Conservation (phyloP, 2,113 vertebrate genomes). For the Macquaria ambigua region DNA sequence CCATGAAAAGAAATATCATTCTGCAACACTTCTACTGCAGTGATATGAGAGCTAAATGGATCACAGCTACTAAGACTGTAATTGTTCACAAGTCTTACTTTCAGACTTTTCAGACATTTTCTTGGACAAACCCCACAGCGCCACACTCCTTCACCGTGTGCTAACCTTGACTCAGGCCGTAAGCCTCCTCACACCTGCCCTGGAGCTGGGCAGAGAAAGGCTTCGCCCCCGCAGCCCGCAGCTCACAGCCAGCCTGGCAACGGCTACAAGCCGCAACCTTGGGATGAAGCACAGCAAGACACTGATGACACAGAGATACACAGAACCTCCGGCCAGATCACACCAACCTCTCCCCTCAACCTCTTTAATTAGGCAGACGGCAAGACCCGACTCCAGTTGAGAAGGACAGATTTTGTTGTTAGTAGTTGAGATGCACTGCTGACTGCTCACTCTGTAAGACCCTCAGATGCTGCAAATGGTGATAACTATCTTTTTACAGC, state of each 20-base stretch:
- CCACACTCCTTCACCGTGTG: slow-evolving; percentile 15
- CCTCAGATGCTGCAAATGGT: slow-evolving; percentile 8
- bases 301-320: slow-evolving; percentile 64
- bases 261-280: slow-evolving; percentile 70
- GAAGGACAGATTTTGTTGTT: slow-evolving; percentile 31
- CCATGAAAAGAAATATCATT: slow-evolving; percentile 26
- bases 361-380: slow-evolving; percentile 66
- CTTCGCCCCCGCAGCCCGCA: slow-evolving; percentile 22
- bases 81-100: slow-evolving; percentile 23
- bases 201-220: slow-evolving; percentile 59
- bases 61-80: neutral
- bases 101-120: slow-evolving; percentile 53
- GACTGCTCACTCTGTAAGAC: slow-evolving; percentile 3
- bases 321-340: slow-evolving; percentile 61
- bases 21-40: slow-evolving; percentile 13
- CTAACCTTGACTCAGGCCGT: slow-evolving; percentile 75
- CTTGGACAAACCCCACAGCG: slow-evolving; percentile 26
- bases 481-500: slow-evolving; percentile 35
- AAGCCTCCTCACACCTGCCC: slow-evolving; percentile 68
- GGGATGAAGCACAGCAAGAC: slow-evolving; percentile 70
- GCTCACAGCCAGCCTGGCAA: slow-evolving; percentile 73
- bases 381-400: slow-evolving; percentile 24
- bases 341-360: slow-evolving; percentile 40
- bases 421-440: neutral
- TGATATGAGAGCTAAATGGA: slow-evolving; percentile 9